Conservation (phyloP, 2,113 vertebrate genomes). For the Halichoeres trimaculatus region DNA sequence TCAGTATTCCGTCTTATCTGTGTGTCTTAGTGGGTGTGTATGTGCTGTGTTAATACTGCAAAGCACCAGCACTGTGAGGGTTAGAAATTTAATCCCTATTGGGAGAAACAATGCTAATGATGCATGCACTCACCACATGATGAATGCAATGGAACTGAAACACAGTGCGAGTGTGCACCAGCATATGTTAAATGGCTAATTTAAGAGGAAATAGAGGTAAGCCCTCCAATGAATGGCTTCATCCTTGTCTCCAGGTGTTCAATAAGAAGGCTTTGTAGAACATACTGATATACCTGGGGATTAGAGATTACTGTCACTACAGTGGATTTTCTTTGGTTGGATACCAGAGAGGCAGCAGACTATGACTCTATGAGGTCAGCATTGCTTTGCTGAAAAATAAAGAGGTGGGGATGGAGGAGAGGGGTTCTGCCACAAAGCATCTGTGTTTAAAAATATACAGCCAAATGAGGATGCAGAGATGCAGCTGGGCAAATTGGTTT, state of each 20-base stretch:
- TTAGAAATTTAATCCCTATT: constrained; percentile 53
- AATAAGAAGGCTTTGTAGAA: constrained; percentile 38
- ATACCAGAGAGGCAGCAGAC: constrained; percentile 16
- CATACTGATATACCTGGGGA: constrained; percentile 52
- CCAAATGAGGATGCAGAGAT: neutral
- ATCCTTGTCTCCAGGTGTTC: constrained; percentile 59
- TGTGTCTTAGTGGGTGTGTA: neutral
- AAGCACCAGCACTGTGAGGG: constrained; percentile 35
- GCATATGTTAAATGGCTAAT: constrained; percentile 58
- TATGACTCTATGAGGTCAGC: constrained; percentile 28
- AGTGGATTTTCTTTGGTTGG: constrained; percentile 46
- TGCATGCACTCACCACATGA: constrained; percentile 41
- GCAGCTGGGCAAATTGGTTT: neutral
- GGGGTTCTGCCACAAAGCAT: neutral
- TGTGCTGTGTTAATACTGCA: constrained; percentile 27
- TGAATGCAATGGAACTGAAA: constrained; percentile 52
- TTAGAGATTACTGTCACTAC: constrained; percentile 58
- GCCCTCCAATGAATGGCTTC: constrained; percentile 25
- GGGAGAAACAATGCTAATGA: constrained; percentile 47
- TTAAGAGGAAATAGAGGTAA: constrained; percentile 52
- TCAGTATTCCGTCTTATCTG: constrained; percentile 8
- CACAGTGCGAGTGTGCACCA: constrained; percentile 2
- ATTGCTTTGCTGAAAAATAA: constrained; percentile 3
- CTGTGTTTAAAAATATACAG: neutral
- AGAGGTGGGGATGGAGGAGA: neutral